These are phyloP conservation scores for Cheilosia grossa DNA, from an alignment of 2,888 invertebrate species.

Conservation along the genomic window DNA sequence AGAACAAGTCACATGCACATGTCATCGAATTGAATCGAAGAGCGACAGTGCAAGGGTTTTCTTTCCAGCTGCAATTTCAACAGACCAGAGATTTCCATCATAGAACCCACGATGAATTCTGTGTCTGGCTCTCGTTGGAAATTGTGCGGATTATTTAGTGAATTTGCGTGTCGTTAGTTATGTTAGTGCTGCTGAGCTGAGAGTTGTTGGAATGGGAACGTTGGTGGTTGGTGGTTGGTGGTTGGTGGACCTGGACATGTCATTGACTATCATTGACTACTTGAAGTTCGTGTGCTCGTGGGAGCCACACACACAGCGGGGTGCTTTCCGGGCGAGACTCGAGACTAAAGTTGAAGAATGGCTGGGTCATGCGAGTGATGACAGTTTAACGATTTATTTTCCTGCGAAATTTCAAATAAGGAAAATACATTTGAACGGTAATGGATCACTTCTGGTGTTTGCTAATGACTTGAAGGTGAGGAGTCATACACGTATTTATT, in stretches of 20 bases:
- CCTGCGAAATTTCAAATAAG: not conserved
- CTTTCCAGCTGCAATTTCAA: not conserved
- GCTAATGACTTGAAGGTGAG: not conserved
- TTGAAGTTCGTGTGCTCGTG: constrained; percentile 46
- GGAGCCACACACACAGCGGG: constrained; percentile 27
- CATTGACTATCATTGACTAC: constrained; percentile 60
- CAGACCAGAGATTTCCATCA: constrained; percentile 15
- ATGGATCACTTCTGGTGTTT: not conserved
- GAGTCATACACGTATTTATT: too few relatives aligned
- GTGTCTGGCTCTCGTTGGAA: constrained; percentile 8
- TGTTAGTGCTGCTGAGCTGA: constrained; percentile 9
- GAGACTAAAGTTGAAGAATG: not conserved
- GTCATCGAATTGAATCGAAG: constrained; percentile 64
- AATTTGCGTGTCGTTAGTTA: constrained; percentile 47
- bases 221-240: constrained; percentile 29
- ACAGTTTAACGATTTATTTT: constrained; percentile 6
- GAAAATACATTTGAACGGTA: not conserved
- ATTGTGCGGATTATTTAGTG: constrained; percentile 64
- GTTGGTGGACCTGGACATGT: constrained; percentile 37
- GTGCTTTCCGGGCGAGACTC: constrained; percentile 18
- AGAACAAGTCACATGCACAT: constrained; percentile 69
- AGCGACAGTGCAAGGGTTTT: constrained; percentile 56
- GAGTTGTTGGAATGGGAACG: constrained; percentile 7
- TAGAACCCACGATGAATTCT: constrained; percentile 63
- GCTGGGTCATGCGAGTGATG: constrained; percentile 20